Base-by-base conservation (phyloP, 2,113 vertebrate species). In the Gambusia holbrooki region DNA sequence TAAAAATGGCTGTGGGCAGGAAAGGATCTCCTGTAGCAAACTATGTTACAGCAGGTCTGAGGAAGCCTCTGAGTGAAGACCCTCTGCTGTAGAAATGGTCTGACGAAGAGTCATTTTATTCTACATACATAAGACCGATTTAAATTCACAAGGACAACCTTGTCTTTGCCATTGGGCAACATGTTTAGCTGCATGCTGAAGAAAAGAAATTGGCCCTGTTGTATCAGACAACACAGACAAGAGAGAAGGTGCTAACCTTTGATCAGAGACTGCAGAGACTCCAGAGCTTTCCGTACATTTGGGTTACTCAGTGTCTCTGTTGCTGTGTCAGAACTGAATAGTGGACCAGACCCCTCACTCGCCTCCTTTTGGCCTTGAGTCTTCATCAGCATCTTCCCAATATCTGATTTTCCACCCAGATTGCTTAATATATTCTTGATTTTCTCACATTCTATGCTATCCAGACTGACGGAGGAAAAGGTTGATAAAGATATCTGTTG, bases 341-440 rank as follows among this genome's bases (percentile, higher is more conserved):
- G 62, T 25, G 66, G 30, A 25, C 86, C 45, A 69, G 88, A 17
- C 1, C 0, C n/a, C 13, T 51, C 73, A 51, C 73, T 84, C 5
- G 40, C 88, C 37, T 79, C 82, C 7, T 78, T 85, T 48, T 80
- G 94, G 25, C 95, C 95, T 82, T 96, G 95, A 28, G 94, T 95
- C 7, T 96, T 95, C 27, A 95, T 95, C 28, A 95, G 94, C 81
- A 96, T 87, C 17, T 96, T 95, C 40, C 94, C 93, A 70, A 96
- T 94, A 70, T 97, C 94, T 5, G 93, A 85, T 51, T 94, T 86
- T 62, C 94, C 92, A 3, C 94, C 93, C 40, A 97, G 94, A 89
- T 94, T 95, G 91, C 95, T 97, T 13, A 99, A 94, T 73, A 99
- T 93, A 77, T 94, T 94, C 22, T 96, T 96, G 80, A 98, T 95